Evolutionary conservation across 2,888 invertebrate genomes (phyloP).

Genomic region (Athalia cordata): DNA sequence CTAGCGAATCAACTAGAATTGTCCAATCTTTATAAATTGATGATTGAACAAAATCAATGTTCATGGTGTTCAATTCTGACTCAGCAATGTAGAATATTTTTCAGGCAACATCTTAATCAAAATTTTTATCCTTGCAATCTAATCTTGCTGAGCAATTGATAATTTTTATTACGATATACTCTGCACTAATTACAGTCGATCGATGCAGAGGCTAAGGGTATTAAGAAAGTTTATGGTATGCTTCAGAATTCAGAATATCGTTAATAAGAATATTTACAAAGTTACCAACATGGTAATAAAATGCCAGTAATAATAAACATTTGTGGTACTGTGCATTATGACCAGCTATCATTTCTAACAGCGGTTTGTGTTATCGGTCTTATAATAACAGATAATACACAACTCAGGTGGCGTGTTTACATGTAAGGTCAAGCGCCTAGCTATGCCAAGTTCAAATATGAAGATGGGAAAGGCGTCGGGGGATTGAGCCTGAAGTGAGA

Average conservation of each 20-base stretch:
- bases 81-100: conserved; percentile 1
- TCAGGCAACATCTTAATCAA: neutral
- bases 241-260: neutral
- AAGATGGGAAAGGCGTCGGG: neutral
- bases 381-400: neutral
- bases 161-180: neutral
- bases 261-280: neutral
- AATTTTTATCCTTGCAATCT: neutral
- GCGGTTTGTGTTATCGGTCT: neutral
- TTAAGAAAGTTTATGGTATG: neutral
- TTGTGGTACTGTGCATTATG: neutral
- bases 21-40: neutral
- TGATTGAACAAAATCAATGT: neutral
- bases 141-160: neutral
- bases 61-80: neutral
- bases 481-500: conserved; percentile 27
- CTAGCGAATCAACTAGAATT: too few relatives aligned
- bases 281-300: neutral
- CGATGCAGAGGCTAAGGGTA: neutral
- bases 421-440: neutral
- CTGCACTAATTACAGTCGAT: neutral
- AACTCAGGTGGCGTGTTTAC: neutral
- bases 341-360: neutral
- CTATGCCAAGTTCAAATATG: neutral
- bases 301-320: neutral